Evolutionary conservation across 30 jellyfish, hydroid and myxozoan species (phyloP).

Genomic region (Hydractinia symbiolongicarpus): DNA sequence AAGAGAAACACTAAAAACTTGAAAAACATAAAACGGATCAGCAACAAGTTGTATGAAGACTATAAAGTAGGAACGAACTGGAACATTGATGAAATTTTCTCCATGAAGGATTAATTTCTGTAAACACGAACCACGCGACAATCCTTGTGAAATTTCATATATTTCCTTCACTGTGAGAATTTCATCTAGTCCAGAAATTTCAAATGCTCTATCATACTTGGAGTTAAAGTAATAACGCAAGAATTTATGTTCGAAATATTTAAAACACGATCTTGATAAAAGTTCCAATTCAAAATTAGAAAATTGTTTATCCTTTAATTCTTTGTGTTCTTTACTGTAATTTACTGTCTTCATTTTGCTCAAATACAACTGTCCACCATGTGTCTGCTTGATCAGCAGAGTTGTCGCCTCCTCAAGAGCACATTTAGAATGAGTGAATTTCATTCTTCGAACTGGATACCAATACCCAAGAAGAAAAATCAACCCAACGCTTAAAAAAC

Average conservation of each 20-base stretch:
- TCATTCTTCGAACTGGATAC: slow-evolving; percentile 26
- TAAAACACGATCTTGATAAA: not conserved
- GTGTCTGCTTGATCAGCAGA: not conserved
- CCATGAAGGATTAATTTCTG: not conserved
- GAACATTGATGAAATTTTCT: slow-evolving; percentile 27
- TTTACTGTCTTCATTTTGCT: slow-evolving; percentile 2
- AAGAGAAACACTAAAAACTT: slow-evolving; percentile 35
- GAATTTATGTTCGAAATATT: slow-evolving; percentile 30
- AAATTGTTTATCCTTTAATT: not conserved
- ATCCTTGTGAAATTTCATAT: slow-evolving; percentile 11
- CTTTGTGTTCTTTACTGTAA: not conserved
- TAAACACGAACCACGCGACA: not conserved
- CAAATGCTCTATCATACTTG: not conserved
- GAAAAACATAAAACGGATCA: slow-evolving; percentile 40
- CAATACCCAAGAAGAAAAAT: slow-evolving; percentile 22
- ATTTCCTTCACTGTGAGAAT: not conserved
- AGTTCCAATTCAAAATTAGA: slow-evolving; percentile 7
- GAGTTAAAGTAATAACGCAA: slow-evolving; percentile 25
- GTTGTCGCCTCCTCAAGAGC: slow-evolving; percentile 11
- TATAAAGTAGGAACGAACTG: slow-evolving; percentile 21
- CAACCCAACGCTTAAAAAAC: slow-evolving; percentile 30
- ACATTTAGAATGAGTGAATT: slow-evolving; percentile 26
- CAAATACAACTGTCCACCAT: slow-evolving; percentile 1
- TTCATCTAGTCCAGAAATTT: slow-evolving; percentile 20
- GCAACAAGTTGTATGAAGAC: slow-evolving; percentile 14